phyloP scores from a whole-genome alignment of 2,113 vertebrate species.

The Lepus timidus region DNA sequence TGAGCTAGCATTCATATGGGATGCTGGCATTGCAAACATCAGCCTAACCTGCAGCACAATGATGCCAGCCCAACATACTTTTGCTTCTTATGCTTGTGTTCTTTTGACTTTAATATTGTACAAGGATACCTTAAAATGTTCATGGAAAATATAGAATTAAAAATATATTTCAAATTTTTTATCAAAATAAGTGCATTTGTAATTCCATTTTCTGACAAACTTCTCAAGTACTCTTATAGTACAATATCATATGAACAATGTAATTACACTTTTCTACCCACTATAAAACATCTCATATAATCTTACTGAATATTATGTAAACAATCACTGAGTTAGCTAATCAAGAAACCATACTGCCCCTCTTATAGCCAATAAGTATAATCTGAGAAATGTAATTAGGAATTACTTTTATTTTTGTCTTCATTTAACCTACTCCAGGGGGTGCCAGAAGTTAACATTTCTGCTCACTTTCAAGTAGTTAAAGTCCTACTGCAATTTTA shows the following conservation, averaged over 20 bases:
- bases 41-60: no score
- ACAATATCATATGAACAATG: background rate
- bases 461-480: background rate
- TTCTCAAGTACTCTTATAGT: background rate
- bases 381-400: background rate
- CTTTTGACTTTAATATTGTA: background rate
- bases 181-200: no score
- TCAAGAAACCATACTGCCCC: background rate
- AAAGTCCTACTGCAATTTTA: background rate
- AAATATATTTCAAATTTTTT: no score
- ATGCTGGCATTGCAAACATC: no score
- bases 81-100: background rate
- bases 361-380: background rate
- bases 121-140: no score
- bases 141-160: no score
- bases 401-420: constrained; percentile 10
- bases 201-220: no score
- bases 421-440: background rate
- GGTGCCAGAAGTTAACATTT: background rate
- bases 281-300: background rate
- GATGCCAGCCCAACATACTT: background rate
- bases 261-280: background rate
- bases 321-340: background rate
- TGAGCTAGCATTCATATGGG: no score
- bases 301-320: background rate